Percentiles rank a stretch among this genome's conserved stretches.
Conservation (phyloP, 2,888 invertebrate species). For the Xestoiulus laeticollis region DNA sequence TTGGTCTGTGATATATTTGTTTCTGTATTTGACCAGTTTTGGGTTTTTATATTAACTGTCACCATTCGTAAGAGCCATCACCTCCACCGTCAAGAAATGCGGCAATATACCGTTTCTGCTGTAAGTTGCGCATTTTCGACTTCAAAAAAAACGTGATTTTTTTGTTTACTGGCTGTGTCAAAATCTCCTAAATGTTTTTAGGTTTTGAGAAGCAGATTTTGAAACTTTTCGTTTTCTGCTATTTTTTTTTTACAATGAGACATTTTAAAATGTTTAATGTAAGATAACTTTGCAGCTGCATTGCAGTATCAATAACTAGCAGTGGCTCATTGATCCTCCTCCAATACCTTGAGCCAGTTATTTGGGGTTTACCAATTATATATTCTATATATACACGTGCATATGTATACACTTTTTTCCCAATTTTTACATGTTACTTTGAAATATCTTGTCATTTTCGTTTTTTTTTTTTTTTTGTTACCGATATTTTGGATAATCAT, state of each 20-base stretch:
- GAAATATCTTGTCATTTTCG: neutral
- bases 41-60: constrained; percentile 2
- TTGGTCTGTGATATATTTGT: constrained; percentile 51
- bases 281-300: constrained; percentile 11
- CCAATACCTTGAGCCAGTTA: constrained; percentile 22
- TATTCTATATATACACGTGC: constrained; percentile 36
- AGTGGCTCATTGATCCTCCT: neutral
- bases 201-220: neutral
- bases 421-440: neutral
- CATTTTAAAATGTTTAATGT: neutral
- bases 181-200: neutral
- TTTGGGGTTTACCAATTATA: constrained; percentile 36
- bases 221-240: neutral
- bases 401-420: neutral
- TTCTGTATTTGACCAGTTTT: constrained; percentile 47
- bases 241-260: neutral
- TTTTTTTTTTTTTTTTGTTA: neutral
- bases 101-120: neutral
- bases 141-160: neutral
- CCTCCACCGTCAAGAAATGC: constrained; percentile 3
- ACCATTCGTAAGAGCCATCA: constrained; percentile 27
- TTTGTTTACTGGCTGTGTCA: neutral
- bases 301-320: neutral
- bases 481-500: neutral
- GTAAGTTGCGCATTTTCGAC: neutral